Percentiles rank a stretch among this genome's conserved stretches.
Conservation (phyloP, 2,888 invertebrate species). For the Agrochola lota region DNA sequence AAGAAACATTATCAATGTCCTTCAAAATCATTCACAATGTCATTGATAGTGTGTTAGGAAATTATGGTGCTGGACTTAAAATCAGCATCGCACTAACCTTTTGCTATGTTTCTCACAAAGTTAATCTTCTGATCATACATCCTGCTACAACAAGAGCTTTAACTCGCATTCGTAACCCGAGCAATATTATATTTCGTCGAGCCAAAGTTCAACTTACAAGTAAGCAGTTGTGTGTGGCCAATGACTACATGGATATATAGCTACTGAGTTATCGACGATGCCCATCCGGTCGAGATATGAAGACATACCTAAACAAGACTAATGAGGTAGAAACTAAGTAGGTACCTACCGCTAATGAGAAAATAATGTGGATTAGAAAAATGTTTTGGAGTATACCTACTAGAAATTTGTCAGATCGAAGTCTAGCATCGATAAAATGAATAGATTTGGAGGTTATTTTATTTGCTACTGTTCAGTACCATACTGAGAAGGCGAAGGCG, state of each 20-base stretch:
- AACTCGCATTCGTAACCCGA: conserved; percentile 37
- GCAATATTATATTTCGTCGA: conserved; percentile 58
- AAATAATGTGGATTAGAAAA: background rate
- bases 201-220: conserved; percentile 45
- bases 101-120: background rate
- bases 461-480: background rate
- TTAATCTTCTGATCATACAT: conserved; percentile 44
- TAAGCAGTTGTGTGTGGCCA: conserved; percentile 59
- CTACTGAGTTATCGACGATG: conserved; percentile 44
- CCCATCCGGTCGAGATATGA: conserved; percentile 63
- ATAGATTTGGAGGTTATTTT: background rate
- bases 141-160: background rate
- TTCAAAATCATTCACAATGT: no score
- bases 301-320: conserved; percentile 18
- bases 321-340: background rate
- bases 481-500: background rate
- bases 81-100: background rate
- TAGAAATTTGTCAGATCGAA: background rate
- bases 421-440: background rate
- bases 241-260: conserved; percentile 5
- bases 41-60: no score
- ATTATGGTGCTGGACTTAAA: no score
- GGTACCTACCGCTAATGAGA: background rate
- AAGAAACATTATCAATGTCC: no score
- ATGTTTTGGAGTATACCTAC: background rate